Percentiles rank a stretch among this genome's conserved stretches.
These are phyloP conservation scores for Serinus canaria DNA, from an alignment of 2,113 vertebrate species.

Conservation along the genomic window DNA sequence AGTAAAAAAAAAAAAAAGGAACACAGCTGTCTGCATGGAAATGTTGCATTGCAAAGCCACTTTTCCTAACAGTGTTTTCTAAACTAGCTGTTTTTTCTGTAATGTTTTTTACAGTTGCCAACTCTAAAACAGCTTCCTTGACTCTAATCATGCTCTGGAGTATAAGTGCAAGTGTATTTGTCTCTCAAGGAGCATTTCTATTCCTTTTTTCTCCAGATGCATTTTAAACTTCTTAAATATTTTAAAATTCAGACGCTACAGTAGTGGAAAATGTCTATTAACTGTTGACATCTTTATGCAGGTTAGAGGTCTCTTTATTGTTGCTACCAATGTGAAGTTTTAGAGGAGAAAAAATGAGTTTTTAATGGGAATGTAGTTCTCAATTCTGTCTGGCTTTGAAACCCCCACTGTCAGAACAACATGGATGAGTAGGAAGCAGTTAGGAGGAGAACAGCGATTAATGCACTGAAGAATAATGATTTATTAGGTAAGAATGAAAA, in stretches of 20 bases:
- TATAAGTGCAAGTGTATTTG: background rate
- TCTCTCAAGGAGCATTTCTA: background rate
- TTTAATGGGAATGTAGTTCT: background rate
- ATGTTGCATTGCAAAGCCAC: background rate
- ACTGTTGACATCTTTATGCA: background rate
- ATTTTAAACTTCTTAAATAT: background rate
- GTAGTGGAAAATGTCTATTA: background rate
- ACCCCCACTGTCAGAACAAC: background rate
- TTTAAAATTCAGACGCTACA: background rate
- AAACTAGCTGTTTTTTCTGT: background rate
- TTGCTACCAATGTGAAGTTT: background rate
- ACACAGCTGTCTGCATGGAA: background rate
- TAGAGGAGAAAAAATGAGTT: background rate
- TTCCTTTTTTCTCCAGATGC: background rate
- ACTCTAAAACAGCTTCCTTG: background rate
- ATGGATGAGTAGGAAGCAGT: background rate
- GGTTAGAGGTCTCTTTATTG: background rate
- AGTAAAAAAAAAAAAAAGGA: background rate
- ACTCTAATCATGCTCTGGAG: background rate
- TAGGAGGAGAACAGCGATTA: background rate
- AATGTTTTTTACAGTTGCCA: background rate
- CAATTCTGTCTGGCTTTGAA: background rate
- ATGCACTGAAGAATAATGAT: background rate
- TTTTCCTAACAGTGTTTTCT: background rate
- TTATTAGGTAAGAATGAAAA: background rate